Conservation (phyloP, 2,888 invertebrate genomes). For the Artemia sinica region DNA sequence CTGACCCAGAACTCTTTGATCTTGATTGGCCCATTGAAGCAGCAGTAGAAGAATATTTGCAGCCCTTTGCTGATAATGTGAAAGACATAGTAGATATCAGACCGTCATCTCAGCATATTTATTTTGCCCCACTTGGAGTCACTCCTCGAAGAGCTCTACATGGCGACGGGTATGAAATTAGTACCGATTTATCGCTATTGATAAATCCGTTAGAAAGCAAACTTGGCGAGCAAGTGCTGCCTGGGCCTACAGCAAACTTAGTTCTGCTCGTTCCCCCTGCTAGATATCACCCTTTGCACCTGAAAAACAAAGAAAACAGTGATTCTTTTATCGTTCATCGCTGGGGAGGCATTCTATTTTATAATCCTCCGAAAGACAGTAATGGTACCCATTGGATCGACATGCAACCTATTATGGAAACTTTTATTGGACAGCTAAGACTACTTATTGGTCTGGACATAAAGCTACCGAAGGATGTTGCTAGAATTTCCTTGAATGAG, state of each 20-base stretch:
- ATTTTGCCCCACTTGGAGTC: background rate
- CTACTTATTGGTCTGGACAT: background rate
- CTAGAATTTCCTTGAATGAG: background rate
- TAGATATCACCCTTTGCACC: background rate
- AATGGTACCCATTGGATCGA: background rate
- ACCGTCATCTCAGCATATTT: slow-evolving; percentile 5
- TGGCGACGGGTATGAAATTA: slow-evolving; percentile 9
- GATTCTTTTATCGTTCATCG: slow-evolving; percentile 5
- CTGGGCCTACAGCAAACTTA: background rate
- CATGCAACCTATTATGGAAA: background rate
- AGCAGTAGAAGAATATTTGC: background rate
- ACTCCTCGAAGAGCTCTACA: background rate
- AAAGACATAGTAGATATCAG: background rate
- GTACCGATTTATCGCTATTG: background rate
- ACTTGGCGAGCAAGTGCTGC: slow-evolving; percentile 3
- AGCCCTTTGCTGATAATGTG: background rate
- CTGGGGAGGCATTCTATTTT: background rate
- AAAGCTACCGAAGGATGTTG: background rate
- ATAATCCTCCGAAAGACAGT: background rate
- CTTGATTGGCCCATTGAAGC: background rate
- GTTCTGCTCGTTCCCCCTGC: slow-evolving; percentile 5
- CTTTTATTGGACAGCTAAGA: slow-evolving; percentile 4
- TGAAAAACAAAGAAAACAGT: background rate
- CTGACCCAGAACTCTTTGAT: slow-evolving; percentile 5
- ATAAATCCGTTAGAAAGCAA: slow-evolving; percentile 2